These are phyloP conservation scores for Phenganax stokvisi DNA, from an alignment of 92 coral and sea anemone species.

Conservation along the genomic window DNA sequence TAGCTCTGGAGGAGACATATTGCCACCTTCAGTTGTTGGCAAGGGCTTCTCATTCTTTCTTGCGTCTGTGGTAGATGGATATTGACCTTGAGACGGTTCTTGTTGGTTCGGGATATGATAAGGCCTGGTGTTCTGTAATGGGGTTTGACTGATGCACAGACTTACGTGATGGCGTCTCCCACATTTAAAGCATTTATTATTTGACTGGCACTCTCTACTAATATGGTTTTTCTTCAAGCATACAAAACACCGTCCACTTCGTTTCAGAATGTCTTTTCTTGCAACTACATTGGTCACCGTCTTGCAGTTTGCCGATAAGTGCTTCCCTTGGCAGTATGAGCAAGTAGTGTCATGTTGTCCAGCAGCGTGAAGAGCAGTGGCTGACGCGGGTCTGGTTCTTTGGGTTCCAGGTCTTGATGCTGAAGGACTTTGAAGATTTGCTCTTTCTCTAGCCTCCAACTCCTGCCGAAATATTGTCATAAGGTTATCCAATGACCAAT, in stretches of 20 bases:
- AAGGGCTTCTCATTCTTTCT: not conserved
- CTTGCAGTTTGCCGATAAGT: slow-evolving; percentile 16
- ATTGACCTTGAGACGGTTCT: not conserved
- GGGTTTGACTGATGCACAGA: slow-evolving; percentile 42
- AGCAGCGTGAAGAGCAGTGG: not conserved
- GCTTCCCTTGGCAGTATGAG: slow-evolving; percentile 6
- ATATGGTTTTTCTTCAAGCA: slow-evolving; percentile 53
- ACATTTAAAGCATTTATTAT: slow-evolving; percentile 53
- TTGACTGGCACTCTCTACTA: slow-evolving; percentile 48
- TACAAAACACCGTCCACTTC: slow-evolving; percentile 53
- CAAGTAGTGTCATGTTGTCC: slow-evolving; percentile 14
- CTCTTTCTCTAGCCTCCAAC: slow-evolving; percentile 25
- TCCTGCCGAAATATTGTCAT: slow-evolving; percentile 17
- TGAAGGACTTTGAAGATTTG: slow-evolving; percentile 14
- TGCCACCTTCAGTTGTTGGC: not conserved
- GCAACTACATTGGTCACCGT: slow-evolving; percentile 44
- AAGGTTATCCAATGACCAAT: slow-evolving; percentile 2
- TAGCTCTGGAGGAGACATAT: not conserved
- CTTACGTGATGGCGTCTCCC: slow-evolving; percentile 62
- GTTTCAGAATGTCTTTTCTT: slow-evolving; percentile 50
- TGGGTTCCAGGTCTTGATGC: slow-evolving; percentile 3
- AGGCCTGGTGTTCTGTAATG: not conserved
- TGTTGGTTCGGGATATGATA: not conserved
- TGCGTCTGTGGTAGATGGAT: not conserved
- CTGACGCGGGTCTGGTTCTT: not conserved